These are phyloP conservation scores for Eucidaris tribuloides DNA, from an alignment of 35 echinoderm and acorn worm species.

Conservation along the genomic window DNA sequence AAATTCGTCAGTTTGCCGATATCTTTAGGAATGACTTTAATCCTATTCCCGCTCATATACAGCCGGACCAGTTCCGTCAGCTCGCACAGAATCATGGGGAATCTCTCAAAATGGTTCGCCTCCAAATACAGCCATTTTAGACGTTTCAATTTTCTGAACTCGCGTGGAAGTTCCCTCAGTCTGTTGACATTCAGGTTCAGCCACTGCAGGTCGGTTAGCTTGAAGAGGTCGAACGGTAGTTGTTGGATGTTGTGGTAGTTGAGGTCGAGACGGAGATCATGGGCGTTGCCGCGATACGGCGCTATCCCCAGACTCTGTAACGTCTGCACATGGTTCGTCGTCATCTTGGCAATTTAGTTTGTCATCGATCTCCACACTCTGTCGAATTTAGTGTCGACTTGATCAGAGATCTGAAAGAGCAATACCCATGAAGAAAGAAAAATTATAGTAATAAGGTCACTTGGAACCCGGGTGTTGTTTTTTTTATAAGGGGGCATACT, in stretches of 20 bases:
- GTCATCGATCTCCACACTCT: too few relatives aligned
- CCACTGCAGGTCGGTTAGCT: slow-evolving; percentile 77
- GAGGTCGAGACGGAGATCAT: slow-evolving; percentile 79
- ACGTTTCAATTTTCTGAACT: slow-evolving; percentile 30
- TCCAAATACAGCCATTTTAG: slow-evolving; percentile 93
- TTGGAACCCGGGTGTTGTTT: too few relatives aligned
- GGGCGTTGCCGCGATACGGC: slow-evolving; percentile 62
- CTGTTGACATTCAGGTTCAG: slow-evolving; percentile 88
- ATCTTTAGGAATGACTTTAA: slow-evolving; percentile 24
- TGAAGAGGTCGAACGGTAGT: slow-evolving; percentile 68
- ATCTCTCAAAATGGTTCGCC: slow-evolving; percentile 66
- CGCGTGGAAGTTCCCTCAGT: slow-evolving; percentile 54
- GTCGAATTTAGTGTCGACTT: too few relatives aligned
- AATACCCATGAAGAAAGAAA: too few relatives aligned
- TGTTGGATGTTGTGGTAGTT: slow-evolving; percentile 86
- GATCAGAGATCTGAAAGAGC: too few relatives aligned
- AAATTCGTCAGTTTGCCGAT: slow-evolving; percentile 51
- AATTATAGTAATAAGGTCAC: too few relatives aligned
- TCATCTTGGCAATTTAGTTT: too few relatives aligned
- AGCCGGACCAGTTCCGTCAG: slow-evolving; percentile 53
- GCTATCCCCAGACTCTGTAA: slow-evolving; percentile 52
- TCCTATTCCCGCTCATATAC: slow-evolving; percentile 60
- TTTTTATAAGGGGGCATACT: too few relatives aligned
- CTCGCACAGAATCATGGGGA: slow-evolving; percentile 66
- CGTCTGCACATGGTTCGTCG: neutral